phyloP scores from a whole-genome alignment of 1,140 invertebrate species.

The Monochamus saltuarius region DNA sequence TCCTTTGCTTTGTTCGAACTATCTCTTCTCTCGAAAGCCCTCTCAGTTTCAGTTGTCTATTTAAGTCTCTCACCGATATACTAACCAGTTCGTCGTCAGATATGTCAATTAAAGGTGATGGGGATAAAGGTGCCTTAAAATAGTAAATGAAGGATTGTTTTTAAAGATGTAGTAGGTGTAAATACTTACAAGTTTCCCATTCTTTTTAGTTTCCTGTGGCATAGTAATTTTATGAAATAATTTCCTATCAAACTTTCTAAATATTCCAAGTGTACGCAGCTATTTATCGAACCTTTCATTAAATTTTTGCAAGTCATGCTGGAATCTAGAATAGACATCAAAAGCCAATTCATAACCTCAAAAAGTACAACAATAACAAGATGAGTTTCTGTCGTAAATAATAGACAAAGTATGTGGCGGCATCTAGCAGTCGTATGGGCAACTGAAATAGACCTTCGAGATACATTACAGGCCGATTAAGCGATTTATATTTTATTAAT shows the following conservation, averaged over 20 bases:
- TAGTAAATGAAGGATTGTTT: not conserved
- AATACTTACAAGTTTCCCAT: conserved; percentile 17
- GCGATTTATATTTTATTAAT: too few species aligned
- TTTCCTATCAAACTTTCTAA: too few species aligned
- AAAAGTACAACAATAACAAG: too few species aligned
- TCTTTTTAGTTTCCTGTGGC: conserved; percentile 12
- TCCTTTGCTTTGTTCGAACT: conserved; percentile 86
- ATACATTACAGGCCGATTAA: too few species aligned
- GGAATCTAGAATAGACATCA: not conserved
- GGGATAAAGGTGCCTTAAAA: conserved; percentile 74
- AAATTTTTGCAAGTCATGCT: conserved; percentile 13
- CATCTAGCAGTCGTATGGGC: too few species aligned
- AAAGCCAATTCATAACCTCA: too few species aligned
- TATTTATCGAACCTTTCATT: not conserved
- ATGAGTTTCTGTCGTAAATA: too few species aligned
- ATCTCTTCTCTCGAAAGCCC: conserved; percentile 85
- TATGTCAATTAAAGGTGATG: conserved; percentile 80
- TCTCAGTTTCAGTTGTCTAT: conserved; percentile 82
- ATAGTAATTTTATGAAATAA: not conserved
- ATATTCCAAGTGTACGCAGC: too few species aligned
- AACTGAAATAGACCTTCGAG: too few species aligned
- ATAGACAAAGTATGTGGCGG: too few species aligned
- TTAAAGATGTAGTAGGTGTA: too few species aligned
- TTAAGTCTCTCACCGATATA: conserved; percentile 87
- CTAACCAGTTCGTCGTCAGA: conserved; percentile 89